Conservation (phyloP, 2,797 vertebrate genomes). For the Neopelma chrysocephalum region DNA sequence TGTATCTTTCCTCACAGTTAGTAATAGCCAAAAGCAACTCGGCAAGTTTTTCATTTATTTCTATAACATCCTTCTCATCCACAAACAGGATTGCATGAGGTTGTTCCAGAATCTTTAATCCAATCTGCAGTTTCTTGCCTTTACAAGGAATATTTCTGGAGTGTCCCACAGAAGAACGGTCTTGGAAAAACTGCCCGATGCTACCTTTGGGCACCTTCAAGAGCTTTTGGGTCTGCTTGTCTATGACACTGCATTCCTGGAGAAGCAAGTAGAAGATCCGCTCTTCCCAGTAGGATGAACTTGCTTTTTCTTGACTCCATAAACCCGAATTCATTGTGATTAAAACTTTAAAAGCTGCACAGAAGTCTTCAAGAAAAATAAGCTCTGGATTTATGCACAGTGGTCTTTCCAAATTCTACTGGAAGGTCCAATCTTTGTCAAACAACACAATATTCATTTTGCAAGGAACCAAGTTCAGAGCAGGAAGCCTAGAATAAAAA, state of each 20-base stretch:
- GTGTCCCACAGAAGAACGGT: slow-evolving; percentile 89
- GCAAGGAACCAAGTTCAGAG: slow-evolving; percentile 50
- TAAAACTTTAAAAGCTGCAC: slow-evolving; percentile 20
- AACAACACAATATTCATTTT: slow-evolving; percentile 61
- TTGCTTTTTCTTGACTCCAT: slow-evolving; percentile 96
- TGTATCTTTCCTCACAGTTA: slow-evolving; percentile 94
- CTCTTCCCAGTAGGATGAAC: slow-evolving; percentile 92
- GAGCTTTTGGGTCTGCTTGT: slow-evolving; percentile 93
- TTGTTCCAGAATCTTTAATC: slow-evolving; percentile 93
- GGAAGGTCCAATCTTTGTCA: slow-evolving; percentile 28
- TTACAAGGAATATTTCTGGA: slow-evolving; percentile 86
- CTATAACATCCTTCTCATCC: slow-evolving; percentile 91
- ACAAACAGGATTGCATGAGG: slow-evolving; percentile 89
- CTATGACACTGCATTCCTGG: slow-evolving; percentile 89
- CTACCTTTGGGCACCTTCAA: slow-evolving; percentile 93
- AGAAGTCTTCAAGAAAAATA: slow-evolving; percentile 36
- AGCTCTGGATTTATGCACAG: neutral
- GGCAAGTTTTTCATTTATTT: slow-evolving; percentile 91
- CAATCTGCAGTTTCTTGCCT: slow-evolving; percentile 88
- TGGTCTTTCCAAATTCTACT: slow-evolving; percentile 36
- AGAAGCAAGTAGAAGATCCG: slow-evolving; percentile 94
- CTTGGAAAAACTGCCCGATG: slow-evolving; percentile 92
- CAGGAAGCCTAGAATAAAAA: slow-evolving; percentile 59
- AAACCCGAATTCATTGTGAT: slow-evolving; percentile 93
- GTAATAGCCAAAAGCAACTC: slow-evolving; percentile 97